Base-by-base conservation (phyloP, 2,797 vertebrate species). In the Anguilla obscura region DNA sequence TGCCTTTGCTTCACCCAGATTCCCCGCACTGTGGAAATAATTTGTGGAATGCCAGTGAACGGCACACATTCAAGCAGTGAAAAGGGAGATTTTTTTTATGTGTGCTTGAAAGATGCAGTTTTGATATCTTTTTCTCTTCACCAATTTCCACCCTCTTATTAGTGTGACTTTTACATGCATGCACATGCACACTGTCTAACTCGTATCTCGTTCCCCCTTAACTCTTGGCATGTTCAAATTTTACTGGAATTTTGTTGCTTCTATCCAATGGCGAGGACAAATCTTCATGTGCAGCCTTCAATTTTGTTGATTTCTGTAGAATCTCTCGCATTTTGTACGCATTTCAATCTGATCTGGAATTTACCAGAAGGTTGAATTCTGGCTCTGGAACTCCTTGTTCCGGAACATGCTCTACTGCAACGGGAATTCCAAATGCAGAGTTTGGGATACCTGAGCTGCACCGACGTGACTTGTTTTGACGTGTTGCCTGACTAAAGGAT, bases 21-120 rank as follows among this genome's bases (percentile, higher is more conserved):
- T 40, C 63, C 71, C 40, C 56, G n/a, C 50, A 58, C 30, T 40
- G 21, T 54, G 21, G 84, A 88, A 88, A 85, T 85, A 74, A 58
- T 74, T 52, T 58, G 58, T 33, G 48, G 84, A 85, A 88, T 88
- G 83, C 66, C 33, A 58, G 69, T 76, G 52, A 76, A 84, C 66
- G 85, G 63, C 69, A 85, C 21, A 54, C 54, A 40, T 82, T n/a
- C 36, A 63, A 3, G 30, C 33, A 48, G 48, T 24, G 52, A 56
- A 48, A 45, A 74, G 69, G 66, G 69, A 54, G 30, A 16, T 33
- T 24, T 36, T 33, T 71, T 9, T 74, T 30, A 56, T 56, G 16
- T 76, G n/a, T 83, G 7, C 63, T n/a, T 69, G 50, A 82, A 50
- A 50, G 40, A 82, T 6, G 10, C 27, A 50, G 45, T 50, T 76